phyloP scores from a whole-genome alignment of 2,888 invertebrate species.

The Philopedon plagiatum region DNA sequence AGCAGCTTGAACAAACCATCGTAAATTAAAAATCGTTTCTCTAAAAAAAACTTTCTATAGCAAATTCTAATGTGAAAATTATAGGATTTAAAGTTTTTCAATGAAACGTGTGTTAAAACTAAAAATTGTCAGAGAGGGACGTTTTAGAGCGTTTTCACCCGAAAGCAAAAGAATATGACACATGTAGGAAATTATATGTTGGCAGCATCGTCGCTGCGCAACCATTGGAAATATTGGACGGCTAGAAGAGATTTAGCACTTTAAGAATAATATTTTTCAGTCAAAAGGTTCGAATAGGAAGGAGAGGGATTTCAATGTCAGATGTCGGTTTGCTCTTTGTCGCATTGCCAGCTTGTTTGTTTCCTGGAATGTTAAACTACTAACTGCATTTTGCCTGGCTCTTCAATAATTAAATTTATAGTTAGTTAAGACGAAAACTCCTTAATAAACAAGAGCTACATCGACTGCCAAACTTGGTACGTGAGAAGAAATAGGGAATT shows the following conservation, averaged over 20 bases:
- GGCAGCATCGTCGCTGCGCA: constrained; percentile 21
- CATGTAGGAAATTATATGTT: constrained; percentile 40
- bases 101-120: constrained; percentile 26
- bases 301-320: no score
- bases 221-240: constrained; percentile 17
- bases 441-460: constrained; percentile 46
- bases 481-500: constrained; percentile 47
- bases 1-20: no score
- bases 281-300: no score
- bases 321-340: no score
- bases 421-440: constrained; percentile 45
- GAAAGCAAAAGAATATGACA: constrained; percentile 46
- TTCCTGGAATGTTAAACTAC: no score
- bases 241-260: constrained; percentile 11
- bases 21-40: no score
- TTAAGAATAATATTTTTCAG: no score
- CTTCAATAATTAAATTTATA: no score
- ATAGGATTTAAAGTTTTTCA: constrained; percentile 13
- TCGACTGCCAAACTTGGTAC: constrained; percentile 41
- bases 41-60: no score
- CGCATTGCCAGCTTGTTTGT: no score
- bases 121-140: constrained; percentile 28
- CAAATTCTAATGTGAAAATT: not conserved
- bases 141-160: constrained; percentile 14
- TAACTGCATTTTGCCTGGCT: no score